Base-by-base conservation (phyloP, 2,888 invertebrate species). In the Tenthredo amoena region DNA sequence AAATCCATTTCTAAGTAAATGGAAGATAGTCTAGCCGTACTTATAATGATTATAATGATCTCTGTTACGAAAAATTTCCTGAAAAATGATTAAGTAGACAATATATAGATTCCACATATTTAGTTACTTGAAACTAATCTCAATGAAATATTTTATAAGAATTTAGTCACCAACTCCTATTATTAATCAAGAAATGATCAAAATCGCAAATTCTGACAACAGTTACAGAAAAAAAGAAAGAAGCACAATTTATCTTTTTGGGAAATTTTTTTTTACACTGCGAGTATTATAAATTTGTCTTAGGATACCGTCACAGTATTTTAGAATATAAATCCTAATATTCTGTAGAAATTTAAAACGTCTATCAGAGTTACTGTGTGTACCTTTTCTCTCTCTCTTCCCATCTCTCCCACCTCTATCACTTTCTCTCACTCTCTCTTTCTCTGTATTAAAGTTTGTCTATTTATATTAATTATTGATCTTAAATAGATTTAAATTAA, bases 271-370 rank as follows among this genome's bases (percentile, higher is more conserved):
- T 74, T n/a, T 15, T 12, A 37, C 76, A 15, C 21, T 47, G 2
- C 37, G 15, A 47, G 47, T 76, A 76, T 26, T 79, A 34, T 31
- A 76, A 21, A 79, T 79, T 55, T 37, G 26, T 55, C 31, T 55
- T 79, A 37, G 62, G 68, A 79, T 26, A 86, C 85, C 85, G 72
- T 82, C 85, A 71, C 72, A 85, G 87, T 86, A 85, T 87, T 86
- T 86, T 84, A 81, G 62, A 81, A 81, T 81, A 15, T 81, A 79
- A 82, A 83, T 86, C 84, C 86, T 85, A 85, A 84, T 55, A 10
- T 72, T 40, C 86, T 77, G 72, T 85, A 86, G 68, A 40, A 81
- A 76, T 81, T 86, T 21, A 65, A 76, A 85, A 79, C 79, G 74
- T 86, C 83, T 83, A 86, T 85, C 82, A 85, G 81, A 87, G 68